Evolutionary conservation across 2,113 vertebrate species (phyloP), one percentile per base, ranked within the genome.

Genomic region (Nipponia nippon): DNA sequence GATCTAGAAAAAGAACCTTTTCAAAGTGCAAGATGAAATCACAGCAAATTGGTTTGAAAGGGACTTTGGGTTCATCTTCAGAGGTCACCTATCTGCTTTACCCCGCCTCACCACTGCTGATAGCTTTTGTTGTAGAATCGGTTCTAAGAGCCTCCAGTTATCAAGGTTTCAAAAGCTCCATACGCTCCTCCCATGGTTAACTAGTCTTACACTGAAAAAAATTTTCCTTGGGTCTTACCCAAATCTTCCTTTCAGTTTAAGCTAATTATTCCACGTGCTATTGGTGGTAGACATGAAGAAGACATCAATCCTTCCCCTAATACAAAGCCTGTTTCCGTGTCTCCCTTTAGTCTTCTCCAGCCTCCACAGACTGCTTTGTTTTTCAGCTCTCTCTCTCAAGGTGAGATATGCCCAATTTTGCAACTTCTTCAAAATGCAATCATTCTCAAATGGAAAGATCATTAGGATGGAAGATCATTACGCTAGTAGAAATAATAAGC

Each of bases 241-340:
- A 72, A 65, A 56, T 34, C 21, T 83, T 80, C 49, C 34, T 36
- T 52, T 29, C 27, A 36, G 29, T 38, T 38, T 5, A 23, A 69
- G 16, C 21, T 11, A 9, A 19, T 44, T 34, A 59, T 71, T 79
- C 65, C 65, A 4, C 0, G 1, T 58, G 27, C 32, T 89, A 8
- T 17, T 32, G 23, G 27, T 38, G 85, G 27, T 29, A 80, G 75
- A 47, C 19, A 10, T 21, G 58, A 65, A 89, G 56, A 46, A 77
- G 46, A 46, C 40, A 65, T 16, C 61, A 27, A 1, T 8, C 40
- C 40, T 76, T 36, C 47, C 30, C n/a, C 23, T 0, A 0, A 5
- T 3, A 23, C 0, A 0, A 20, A 36, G 27, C 32, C 17, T 18
- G 6, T 38, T 65, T 30, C 55, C 0, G 0, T 11, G 6, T 17